Evolutionary conservation across 2,113 vertebrate genomes (phyloP), one percentile per base, ranked within the genome.

Genomic region (Ascaphus truei): DNA sequence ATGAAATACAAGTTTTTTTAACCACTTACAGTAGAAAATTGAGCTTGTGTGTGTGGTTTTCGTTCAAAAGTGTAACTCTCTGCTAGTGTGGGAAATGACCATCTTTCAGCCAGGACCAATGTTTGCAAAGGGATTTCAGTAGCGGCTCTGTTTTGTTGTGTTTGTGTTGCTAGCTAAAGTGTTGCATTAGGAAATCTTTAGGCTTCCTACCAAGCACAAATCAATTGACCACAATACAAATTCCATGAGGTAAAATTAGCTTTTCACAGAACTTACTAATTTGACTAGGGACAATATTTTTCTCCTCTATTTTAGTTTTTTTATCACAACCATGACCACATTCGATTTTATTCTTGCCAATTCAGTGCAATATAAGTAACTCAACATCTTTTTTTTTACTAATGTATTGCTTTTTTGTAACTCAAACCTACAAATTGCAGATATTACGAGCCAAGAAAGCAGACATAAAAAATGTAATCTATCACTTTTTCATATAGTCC

Each of bases 381-480:
- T 71, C 67, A 61, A 39, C 57, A 51, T 61, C 45, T 60, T 71
- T 30, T 51, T 61, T 50, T 27, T 71, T 52, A 10, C 57, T 71
- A 43, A 61, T 60, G 45, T 53, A n/a, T 66, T 33, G 53, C 53
- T 37, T 60, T 69, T 71, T 51, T n/a, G 1, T n/a, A 41, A 71
- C 18, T 61, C 20, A 61, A 36, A 39, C 67, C 67, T 69, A 61
- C 67, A 71, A 71, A 71, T 71, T 71, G 57, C 67, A 61, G 33
- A 52, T 48, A 25, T 51, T 50, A 61, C 25, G 47, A 61, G 57
- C 67, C 67, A 71, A 71, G 67, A 71, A 69, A 61, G 31, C 41
- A 68, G 55, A 60, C 67, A 71, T 51, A 52, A 68, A 71, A 61
- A 61, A 71, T 71, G 47, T 52, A 58, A 63, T 62, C 37, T 29